Evolutionary conservation across 2,888 invertebrate genomes (phyloP), one percentile per base, ranked within the genome.

Genomic region (Eudemis profundana): DNA sequence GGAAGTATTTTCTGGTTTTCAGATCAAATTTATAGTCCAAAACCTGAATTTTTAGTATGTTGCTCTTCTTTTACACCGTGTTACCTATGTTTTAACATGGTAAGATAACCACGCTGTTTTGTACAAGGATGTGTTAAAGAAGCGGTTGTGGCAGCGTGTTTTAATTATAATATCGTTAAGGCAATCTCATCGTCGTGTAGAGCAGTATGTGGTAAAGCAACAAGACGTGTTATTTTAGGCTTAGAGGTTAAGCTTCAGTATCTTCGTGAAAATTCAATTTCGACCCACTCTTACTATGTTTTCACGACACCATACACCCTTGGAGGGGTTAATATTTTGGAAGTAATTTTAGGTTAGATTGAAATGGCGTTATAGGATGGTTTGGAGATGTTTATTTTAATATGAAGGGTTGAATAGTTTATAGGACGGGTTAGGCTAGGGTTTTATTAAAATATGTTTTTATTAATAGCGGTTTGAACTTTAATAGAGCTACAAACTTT

Each of bases 141-240:
- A 51, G 51, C 51, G 12, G 51, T 51, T 51, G 12, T 5, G 12
- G 33, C 10, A 4, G 29, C 21, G 15, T 23, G 10, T 53, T 62
- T 53, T 46, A 62, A 47, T 62, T 44, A 51, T 15, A 53, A 46
- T 61, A 51, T 12, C 44, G 53, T 15, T 21, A 15, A 44, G 23
- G 33, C 44, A 47, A 59, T 59, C 3, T 57, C 19, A 29, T 44
- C 1, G 19, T 38, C 47, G 5, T 1, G 47, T n/a, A 42, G 1
- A 38, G 36, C 10, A 14, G 12, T 15, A 36, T 46, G 36, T 57
- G 46, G 27, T 29, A 19, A 29, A 12, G 46, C 38, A 44, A 38
- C 53, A 46, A 15, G n/a, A 40, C 27, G 8, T 63, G 42, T 64
- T 64, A 59, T 64, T 64, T 64, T 64, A 59, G 64, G 64, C 50